These are phyloP conservation scores for Autographa pulchrina DNA, from an alignment of 2,888 invertebrate species.

Conservation along the genomic window DNA sequence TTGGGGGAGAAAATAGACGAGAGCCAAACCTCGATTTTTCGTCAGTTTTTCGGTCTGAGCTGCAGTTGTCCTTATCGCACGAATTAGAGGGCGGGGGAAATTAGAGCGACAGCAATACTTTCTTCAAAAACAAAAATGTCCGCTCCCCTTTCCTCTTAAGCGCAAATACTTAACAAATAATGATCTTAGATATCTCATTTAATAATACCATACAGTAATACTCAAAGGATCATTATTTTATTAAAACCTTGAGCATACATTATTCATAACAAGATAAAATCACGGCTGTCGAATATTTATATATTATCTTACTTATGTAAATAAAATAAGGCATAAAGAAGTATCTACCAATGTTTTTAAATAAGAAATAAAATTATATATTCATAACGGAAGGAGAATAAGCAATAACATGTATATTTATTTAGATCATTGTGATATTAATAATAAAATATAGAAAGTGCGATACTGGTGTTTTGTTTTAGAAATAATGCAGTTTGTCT, in stretches of 20 bases:
- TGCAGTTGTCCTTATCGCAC: too few species aligned
- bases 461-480: neutral
- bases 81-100: too few species aligned
- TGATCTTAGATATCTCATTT: neutral
- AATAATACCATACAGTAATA: neutral
- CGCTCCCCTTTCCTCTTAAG: too few species aligned
- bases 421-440: neutral
- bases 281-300: neutral
- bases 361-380: neutral
- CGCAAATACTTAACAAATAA: too few species aligned
- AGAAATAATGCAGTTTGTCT: neutral
- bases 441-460: neutral
- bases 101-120: too few species aligned
- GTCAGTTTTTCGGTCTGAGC: too few species aligned
- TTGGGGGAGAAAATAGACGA: too few species aligned
- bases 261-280: neutral
- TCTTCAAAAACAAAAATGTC: too few species aligned
- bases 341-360: neutral
- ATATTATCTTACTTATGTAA: neutral
- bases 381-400: neutral
- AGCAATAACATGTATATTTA: neutral
- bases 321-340: neutral
- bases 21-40: too few species aligned
- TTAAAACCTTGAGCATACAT: neutral
- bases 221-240: neutral